Conservation (phyloP, 2,113 vertebrate genomes). For the Seriola rivoliana region DNA sequence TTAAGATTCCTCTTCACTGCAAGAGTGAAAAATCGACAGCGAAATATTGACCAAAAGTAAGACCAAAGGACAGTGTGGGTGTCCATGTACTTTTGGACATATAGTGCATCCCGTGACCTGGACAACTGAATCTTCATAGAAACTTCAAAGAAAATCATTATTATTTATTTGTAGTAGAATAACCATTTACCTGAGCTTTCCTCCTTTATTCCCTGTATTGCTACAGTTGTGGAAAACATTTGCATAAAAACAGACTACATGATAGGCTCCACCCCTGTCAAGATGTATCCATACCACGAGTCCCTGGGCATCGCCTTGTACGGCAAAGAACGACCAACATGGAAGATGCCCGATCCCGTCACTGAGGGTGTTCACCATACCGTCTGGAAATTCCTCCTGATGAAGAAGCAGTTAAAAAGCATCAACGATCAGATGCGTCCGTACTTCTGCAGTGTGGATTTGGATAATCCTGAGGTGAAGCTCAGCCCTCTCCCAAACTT, state of each 20-base stretch:
- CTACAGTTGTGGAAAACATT: slow-evolving; percentile 84
- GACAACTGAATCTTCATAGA: neutral
- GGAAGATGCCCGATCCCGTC: slow-evolving; percentile 87
- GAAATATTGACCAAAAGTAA: neutral
- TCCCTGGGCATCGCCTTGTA: slow-evolving; percentile 86
- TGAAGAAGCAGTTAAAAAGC: slow-evolving; percentile 63
- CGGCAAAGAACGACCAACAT: slow-evolving; percentile 82
- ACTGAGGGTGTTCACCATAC: slow-evolving; percentile 74
- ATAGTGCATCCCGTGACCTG: neutral
- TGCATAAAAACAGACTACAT: slow-evolving; percentile 75
- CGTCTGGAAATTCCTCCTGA: slow-evolving; percentile 84
- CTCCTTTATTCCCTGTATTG: slow-evolving; percentile 2
- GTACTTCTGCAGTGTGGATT: slow-evolving; percentile 80
- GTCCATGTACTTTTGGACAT: neutral
- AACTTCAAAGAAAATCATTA: neutral
- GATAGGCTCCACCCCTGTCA: slow-evolving; percentile 78
- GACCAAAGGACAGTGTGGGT: no score
- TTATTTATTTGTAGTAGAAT: neutral
- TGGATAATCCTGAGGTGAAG: slow-evolving; percentile 72
- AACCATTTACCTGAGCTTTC: neutral
- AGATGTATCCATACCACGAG: slow-evolving; percentile 86
- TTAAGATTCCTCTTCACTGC: neutral
- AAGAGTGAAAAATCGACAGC: neutral
- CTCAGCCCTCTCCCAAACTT: slow-evolving; percentile 83
- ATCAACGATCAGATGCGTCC: slow-evolving; percentile 83